Evolutionary conservation across 1,140 invertebrate genomes (phyloP), one percentile per base, ranked within the genome.

Genomic region (Bombus huntii): DNA sequence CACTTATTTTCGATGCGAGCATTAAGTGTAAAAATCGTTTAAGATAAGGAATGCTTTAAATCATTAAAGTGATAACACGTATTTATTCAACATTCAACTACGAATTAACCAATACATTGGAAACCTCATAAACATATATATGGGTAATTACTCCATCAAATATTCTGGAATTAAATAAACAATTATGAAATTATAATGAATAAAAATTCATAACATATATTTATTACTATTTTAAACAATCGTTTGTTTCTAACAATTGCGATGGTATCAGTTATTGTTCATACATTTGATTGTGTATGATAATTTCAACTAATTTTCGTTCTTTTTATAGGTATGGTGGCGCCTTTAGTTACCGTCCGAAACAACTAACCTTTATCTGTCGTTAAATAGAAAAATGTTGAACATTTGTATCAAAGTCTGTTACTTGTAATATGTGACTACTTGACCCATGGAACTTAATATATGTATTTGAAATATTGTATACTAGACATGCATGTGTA

Each of bases 41-140:
- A 8, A 90, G 88, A 90, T 90, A 90, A 90, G 85, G 34, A 75
- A 62, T 57, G 74, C 70, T 84, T 68, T 89, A 82, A 90, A 90
- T 90, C 75, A 85, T 87, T 73, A 25, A 71, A n/a, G 25, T n/a
- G 89, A 90, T 90, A 90, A 90, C 74, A n/a, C 31, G 34, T 44
- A 87, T 34, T 25, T 81, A 37, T 70, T 53, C 31, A n/a, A 71
- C 5, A 37, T 70, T n/a, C 31, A 31, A 71, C 3, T 28, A n/a
- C 9, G 18, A 73, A 66, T 81, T 81, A 74, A 75, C 71, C 13
- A 68, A 15, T 65, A 81, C 71, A 81, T 47, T 81, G 59, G 68
- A 81, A 81, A 39, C n/a, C 65, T 53, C 28, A 74, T 80, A 85
- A 80, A 73, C 6, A 44, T 59, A 85, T 39, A 44, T 37, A 42